Evolutionary conservation across 2,888 invertebrate genomes (phyloP), one percentile per base, ranked within the genome.

Genomic region (Mongoloraphidia duomilia): DNA sequence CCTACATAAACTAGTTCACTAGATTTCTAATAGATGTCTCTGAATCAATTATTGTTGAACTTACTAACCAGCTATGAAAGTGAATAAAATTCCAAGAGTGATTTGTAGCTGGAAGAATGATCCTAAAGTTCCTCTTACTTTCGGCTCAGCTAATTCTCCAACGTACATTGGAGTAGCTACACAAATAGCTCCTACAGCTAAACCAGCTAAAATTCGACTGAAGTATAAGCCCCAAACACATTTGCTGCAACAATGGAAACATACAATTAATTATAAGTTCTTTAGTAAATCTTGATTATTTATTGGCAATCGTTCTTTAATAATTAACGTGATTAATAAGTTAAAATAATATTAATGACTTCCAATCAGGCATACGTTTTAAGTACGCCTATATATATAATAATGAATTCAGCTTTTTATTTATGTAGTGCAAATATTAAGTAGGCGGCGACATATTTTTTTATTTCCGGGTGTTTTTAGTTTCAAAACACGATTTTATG

Each of bases 91-190:
- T 1, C 84, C 84, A 17, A 79, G 66, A 34, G 80, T 76, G 42
- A 82, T 73, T 52, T 76, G 76, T 11, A 84, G 72, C 60, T 84
- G 83, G 58, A 80, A 80, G 56, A 80, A 77, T 41, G 80, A 76
- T 34, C 80, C 82, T 3, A 84, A 64, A 1, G 77, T 70, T 0
- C 82, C 77, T n/a, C 83, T 66, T 14, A 77, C 65, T 4, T 74
- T 70, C 33, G 73, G 69, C 52, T 81, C 78, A 0, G 82, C 74
- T 36, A 81, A 74, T 59, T 85, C 84, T 8, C 74, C 73, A 8
- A 79, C 70, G 61, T 79, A 80, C 38, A 82, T 76, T 0, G 83
- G 82, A 11, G 77, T 76, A 44, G 75, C 74, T 41, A 80, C 77
- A 53, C 80, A 79, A 43, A 76, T 71, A 1, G 79, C 77, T 0